Percentiles rank a stretch among this genome's conserved stretches.
Evolutionary conservation across 2,113 vertebrate genomes (phyloP).

Genomic region (Gallinago paraguaiae): DNA sequence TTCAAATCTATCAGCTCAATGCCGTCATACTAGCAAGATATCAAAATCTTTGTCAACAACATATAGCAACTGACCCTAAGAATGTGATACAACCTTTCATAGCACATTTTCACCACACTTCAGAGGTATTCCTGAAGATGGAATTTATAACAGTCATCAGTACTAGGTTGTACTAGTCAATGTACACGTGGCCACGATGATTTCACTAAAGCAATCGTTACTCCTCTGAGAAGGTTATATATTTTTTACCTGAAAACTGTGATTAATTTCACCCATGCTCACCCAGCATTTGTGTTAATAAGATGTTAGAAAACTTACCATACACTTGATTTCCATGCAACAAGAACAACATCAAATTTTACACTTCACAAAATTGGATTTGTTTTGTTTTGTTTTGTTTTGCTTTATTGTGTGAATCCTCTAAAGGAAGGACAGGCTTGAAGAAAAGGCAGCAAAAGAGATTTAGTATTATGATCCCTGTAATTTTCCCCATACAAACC

Average conservation of each 20-base stretch:
- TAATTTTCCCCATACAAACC: not conserved
- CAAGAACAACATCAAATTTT: not conserved
- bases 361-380: not conserved
- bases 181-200: not conserved
- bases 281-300: not conserved
- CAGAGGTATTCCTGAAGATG: not conserved
- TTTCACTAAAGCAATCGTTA: not conserved
- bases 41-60: not conserved
- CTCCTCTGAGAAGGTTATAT: not conserved
- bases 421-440: not conserved
- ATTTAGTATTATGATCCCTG: not conserved
- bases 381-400: not conserved
- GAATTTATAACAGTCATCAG: not conserved
- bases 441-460: not conserved
- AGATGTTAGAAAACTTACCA: constrained; percentile 5
- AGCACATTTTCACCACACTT: not conserved
- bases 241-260: not conserved
- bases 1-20: not conserved
- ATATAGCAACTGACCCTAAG: not conserved
- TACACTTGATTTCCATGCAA: not conserved
- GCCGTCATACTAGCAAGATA: not conserved
- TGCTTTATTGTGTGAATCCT: not conserved
- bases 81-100: not conserved
- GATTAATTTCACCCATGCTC: not conserved
- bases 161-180: not conserved